phyloP scores from a whole-genome alignment of 1,140 invertebrate genomes.

The Megalopta genalis region DNA sequence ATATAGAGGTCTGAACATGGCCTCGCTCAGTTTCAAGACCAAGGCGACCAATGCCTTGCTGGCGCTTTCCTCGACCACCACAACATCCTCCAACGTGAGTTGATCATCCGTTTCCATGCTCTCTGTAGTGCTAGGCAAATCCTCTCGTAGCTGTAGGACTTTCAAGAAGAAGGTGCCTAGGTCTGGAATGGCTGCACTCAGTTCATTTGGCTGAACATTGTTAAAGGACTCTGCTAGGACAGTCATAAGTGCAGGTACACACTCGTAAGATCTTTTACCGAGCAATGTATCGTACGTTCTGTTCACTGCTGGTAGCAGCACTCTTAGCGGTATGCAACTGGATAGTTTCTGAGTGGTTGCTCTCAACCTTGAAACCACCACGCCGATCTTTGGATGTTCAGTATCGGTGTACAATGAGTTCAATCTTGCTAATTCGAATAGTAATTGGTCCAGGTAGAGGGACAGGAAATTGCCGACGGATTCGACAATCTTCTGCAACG shows the following conservation, averaged over 20 bases:
- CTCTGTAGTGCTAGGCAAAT: conserved; percentile 69
- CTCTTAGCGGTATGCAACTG: conserved; percentile 84
- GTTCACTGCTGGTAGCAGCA: conserved; percentile 88
- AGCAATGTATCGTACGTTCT: conserved; percentile 84
- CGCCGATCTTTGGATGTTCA: conserved; percentile 77
- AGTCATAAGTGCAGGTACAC: conserved; percentile 86
- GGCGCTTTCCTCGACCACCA: conserved; percentile 85
- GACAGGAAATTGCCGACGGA: conserved; percentile 90
- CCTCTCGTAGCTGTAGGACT: conserved; percentile 86
- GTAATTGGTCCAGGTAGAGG: conserved; percentile 89
- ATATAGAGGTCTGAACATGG: conserved; percentile 92
- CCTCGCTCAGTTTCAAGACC: conserved; percentile 93
- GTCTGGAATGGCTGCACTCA: conserved; percentile 83
- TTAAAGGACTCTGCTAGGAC: conserved; percentile 87
- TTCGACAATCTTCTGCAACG: conserved; percentile 90
- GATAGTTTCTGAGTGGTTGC: conserved; percentile 86
- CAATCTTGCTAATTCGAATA: conserved; percentile 84
- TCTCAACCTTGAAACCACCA: conserved; percentile 82
- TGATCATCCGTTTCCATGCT: conserved; percentile 72
- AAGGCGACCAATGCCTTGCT: conserved; percentile 88
- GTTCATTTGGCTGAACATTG: conserved; percentile 81
- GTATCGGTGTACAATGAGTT: conserved; percentile 73
- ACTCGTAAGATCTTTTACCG: conserved; percentile 81
- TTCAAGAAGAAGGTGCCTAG: conserved; percentile 88
- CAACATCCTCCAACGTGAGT: conserved; percentile 73